Conservation (phyloP, 2,797 vertebrate species). For the Schizopygopsis pylzovi region DNA sequence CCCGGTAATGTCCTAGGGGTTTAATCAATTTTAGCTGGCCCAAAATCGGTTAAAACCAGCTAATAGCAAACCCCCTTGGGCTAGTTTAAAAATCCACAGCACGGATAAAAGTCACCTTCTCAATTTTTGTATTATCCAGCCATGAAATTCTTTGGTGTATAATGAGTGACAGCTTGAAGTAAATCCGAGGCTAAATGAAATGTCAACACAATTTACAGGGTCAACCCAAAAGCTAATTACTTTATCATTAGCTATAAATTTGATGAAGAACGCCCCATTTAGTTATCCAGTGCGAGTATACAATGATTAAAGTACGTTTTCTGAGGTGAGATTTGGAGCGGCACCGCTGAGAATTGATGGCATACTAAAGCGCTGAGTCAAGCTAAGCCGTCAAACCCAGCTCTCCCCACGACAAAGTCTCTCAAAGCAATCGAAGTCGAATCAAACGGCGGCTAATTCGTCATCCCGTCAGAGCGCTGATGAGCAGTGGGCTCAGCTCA, state of each 20-base stretch:
- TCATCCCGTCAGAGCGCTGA: conserved; percentile 14
- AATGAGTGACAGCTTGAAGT: conserved; percentile 3
- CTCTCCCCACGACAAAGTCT: conserved; percentile 26
- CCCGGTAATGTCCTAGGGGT: not conserved
- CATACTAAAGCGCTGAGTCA: conserved; percentile 35
- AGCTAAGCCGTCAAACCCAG: conserved; percentile 24
- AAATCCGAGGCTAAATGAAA: conserved; percentile 45
- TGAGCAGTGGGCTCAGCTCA: conserved; percentile 19
- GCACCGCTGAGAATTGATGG: conserved; percentile 35
- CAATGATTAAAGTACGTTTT: conserved; percentile 39
- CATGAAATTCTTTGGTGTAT: not conserved
- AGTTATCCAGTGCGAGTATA: conserved; percentile 9
- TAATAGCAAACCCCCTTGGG: not conserved
- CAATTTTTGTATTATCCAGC: not conserved
- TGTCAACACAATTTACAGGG: conserved; percentile 44
- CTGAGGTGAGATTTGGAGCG: conserved; percentile 7
- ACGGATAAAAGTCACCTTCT: not conserved
- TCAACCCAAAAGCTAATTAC: conserved; percentile 41
- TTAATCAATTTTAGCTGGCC: not conserved
- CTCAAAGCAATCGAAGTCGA: conserved; percentile 33
- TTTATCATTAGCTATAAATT: conserved; percentile 38
- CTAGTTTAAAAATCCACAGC: not conserved
- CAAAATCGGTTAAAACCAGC: not conserved
- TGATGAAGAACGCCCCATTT: conserved; percentile 22
- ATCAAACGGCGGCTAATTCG: conserved; percentile 33